Percentiles rank a stretch among this genome's conserved stretches.
These are phyloP conservation scores for Drosophila serrata DNA, from an alignment of 1,140 invertebrate genomes.

Conservation along the genomic window DNA sequence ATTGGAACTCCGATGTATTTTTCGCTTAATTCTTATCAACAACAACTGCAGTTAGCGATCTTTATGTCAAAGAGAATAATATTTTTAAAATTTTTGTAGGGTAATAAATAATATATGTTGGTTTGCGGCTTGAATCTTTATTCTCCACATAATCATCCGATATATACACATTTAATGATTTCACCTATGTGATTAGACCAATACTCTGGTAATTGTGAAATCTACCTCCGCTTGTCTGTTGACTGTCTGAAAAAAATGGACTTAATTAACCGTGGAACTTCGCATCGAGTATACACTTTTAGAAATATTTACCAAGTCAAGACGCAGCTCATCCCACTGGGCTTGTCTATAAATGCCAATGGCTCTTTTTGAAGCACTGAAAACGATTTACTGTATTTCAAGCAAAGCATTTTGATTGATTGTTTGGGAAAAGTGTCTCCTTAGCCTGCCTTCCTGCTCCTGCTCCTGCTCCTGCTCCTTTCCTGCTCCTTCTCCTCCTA, in stretches of 20 bases:
- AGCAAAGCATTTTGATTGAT: conserved; percentile 59
- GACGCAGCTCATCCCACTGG: conserved; percentile 1
- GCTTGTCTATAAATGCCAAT: conserved; percentile 31
- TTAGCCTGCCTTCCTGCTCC: not conserved
- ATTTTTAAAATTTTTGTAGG: no score
- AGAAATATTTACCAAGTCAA: conserved; percentile 4
- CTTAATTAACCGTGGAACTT: conserved; percentile 4
- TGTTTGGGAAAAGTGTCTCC: conserved; percentile 53
- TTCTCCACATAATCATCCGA: no score
- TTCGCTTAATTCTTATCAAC: no score
- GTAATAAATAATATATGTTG: no score
- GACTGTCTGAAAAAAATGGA: not conserved
- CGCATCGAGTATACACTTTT: no score
- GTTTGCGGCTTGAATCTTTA: no score
- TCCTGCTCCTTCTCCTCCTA: not conserved
- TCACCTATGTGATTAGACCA: not conserved
- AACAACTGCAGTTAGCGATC: no score
- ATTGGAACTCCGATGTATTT: no score
- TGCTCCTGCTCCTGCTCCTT: not conserved
- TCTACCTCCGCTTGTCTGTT: not conserved
- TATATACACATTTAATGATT: no score
- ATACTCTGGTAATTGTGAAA: not conserved
- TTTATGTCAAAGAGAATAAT: no score
- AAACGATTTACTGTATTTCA: conserved; percentile 40
- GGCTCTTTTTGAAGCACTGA: conserved; percentile 47